A percentile compares a stretch with the other conserved stretches of the same genome.
Evolutionary conservation across 2,888 invertebrate genomes (phyloP).

Genomic region (Drosophila sordidapex): DNA sequence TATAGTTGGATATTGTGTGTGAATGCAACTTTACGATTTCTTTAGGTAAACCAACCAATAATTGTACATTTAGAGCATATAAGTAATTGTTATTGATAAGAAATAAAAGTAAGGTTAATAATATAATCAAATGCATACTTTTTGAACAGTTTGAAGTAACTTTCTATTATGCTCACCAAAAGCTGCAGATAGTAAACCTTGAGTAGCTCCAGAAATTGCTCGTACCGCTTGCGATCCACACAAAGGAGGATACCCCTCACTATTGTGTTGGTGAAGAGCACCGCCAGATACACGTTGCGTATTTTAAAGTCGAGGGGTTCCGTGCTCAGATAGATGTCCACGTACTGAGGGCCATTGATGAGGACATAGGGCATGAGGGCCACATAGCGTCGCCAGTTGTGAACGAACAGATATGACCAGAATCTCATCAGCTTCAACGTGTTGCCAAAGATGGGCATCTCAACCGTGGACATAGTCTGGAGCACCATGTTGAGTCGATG

Average conservation of each 20-base stretch:
- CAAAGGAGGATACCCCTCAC: slow-evolving; percentile 64
- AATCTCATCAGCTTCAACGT: slow-evolving; percentile 76
- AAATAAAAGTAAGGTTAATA: not conserved
- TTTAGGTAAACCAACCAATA: not conserved
- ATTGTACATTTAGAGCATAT: accelerated
- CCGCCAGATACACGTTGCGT: slow-evolving; percentile 76
- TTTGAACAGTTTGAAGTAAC: not conserved
- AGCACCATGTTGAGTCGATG: slow-evolving; percentile 37
- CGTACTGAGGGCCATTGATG: slow-evolving; percentile 69
- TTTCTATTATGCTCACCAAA: slow-evolving; percentile 39
- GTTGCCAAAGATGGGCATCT: slow-evolving; percentile 71
- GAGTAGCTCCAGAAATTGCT: slow-evolving; percentile 66
- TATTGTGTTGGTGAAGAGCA: slow-evolving; percentile 74
- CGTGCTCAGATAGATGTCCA: slow-evolving; percentile 73
- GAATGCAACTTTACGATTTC: not conserved
- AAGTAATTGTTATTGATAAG: not conserved
- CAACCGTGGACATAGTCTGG: slow-evolving; percentile 57
- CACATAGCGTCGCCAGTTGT: slow-evolving; percentile 81
- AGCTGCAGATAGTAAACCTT: slow-evolving; percentile 67
- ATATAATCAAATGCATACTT: not conserved
- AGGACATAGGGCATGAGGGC: slow-evolving; percentile 66
- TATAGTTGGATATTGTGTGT: not conserved
- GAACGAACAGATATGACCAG: slow-evolving; percentile 76
- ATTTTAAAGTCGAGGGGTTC: slow-evolving; percentile 74
- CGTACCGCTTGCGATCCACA: slow-evolving; percentile 66